A percentile compares a stretch with the other conserved stretches of the same genome.
Conservation (phyloP, 2,797 vertebrate species). For the Argentina silus region DNA sequence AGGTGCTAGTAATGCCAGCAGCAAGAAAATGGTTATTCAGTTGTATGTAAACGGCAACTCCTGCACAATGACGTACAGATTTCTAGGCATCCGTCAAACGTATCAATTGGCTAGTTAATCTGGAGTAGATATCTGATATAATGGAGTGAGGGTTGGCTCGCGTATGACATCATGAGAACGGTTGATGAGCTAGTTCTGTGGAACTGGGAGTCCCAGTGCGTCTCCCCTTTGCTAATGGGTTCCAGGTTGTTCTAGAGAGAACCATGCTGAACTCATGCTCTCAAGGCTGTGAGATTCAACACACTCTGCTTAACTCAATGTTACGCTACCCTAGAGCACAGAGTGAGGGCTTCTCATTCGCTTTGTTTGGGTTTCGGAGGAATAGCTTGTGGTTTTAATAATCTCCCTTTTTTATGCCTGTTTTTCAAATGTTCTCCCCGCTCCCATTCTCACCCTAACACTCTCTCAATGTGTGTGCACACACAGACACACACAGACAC, state of each 20-base stretch:
- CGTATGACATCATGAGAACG: constrained; percentile 7
- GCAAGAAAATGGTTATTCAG: too few relatives aligned
- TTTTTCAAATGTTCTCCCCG: too few relatives aligned
- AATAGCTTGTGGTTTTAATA: too few relatives aligned
- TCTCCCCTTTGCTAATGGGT: constrained; percentile 13
- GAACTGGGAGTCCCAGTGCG: not conserved
- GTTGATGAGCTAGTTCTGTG: constrained; percentile 3
- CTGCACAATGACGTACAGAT: not conserved
- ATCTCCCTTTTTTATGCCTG: too few relatives aligned
- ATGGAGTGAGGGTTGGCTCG: not conserved
- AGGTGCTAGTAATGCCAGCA: too few relatives aligned
- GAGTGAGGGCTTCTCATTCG: not conserved
- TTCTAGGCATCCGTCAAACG: too few relatives aligned
- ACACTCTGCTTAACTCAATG: not conserved
- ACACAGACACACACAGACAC: too few relatives aligned
- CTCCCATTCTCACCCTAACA: not conserved
- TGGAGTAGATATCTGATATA: not conserved
- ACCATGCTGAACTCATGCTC: not conserved
- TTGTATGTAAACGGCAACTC: not conserved
- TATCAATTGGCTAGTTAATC: not conserved
- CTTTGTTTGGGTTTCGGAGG: too few relatives aligned
- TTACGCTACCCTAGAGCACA: not conserved
- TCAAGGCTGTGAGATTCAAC: constrained; percentile 13
- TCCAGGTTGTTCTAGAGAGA: constrained; percentile 7
- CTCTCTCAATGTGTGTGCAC: not conserved